Base-by-base conservation (phyloP, 2,888 invertebrate genomes). In the Coecobrya sp. region DNA sequence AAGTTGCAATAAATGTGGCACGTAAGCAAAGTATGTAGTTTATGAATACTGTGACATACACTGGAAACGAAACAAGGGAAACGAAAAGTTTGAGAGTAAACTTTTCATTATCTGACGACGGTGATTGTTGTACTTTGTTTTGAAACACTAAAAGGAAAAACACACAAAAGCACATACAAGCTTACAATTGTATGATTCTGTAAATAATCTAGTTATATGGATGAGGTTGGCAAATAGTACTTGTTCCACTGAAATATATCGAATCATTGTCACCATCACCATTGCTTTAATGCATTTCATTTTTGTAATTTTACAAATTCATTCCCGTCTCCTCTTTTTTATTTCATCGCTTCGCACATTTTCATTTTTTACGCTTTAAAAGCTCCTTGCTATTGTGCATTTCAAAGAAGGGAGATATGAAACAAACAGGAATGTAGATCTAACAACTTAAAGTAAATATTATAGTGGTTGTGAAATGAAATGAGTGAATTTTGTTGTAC, bases 1-100 rank as follows among this genome's bases (percentile, higher is more conserved):
- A 65, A 52, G 62, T 30, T 22, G 65, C 22, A 86, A 30, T 70
- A 86, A 70, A 86, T 49, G 86, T 68, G 65, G 30, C 86, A 86
- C 70, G 25, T 49, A 25, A 10, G 42, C 36, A 65, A 45, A 84
- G n/a, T 42, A 27, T 81, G 2, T 55, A 65, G 27, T 65, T 65
- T 65, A 25, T 65, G 65, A 65, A 70, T 70, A n/a, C 8, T 3
- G 30, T 70, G 30, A 70, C 70, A 36, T 36, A n/a, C n/a, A 22
- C 36, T 19, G 55, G 8, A 3, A 70, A 0, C 25, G 45, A 52
- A 70, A 25, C 10, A 11, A 27, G 27, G 27, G 27, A 65, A 25
- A 13, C 8, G 0, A 36, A 70, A 16, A 70, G 70, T 30, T 70
- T 70, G 5, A 27, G 22, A 3, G 70, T 0, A 70, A 36, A 70